Evolutionary conservation across 2,888 invertebrate genomes (phyloP), one percentile per base, ranked within the genome.

Genomic region (Pollenia griseotomentosa): DNA sequence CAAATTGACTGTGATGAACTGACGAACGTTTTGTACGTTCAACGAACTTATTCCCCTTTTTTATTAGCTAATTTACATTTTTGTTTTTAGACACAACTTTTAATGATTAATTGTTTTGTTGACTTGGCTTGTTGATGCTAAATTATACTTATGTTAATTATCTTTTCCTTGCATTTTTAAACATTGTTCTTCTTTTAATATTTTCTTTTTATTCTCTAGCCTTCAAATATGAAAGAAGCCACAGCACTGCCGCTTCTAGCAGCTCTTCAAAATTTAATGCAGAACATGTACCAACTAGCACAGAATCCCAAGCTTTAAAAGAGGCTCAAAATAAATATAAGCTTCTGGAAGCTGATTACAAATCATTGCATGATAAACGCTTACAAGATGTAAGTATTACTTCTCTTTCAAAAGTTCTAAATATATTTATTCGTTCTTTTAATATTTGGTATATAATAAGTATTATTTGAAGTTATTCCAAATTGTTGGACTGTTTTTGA

Each of bases 301-400:
- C 92, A 44, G 94, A 94, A 88, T 90, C 85, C 40, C 92, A 92
- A 85, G 91, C 92, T 14, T 86, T 93, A 14, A 93, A 91, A 87
- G 93, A 93, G 89, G 93, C 93, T 11, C 92, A 95, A 23, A 96
- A 96, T 89, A 96, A 96, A 89, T 94, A 96, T 65, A 96, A 95
- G 90, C 94, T 95, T 79, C 95, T 97, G 42, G 96, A 97, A 90
- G 96, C 96, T 86, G 97, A 97, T 90, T 96, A 96, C 90, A 96
- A 96, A 92, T 93, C 95, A 85, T 93, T 97, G 89, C 97, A 97
- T 92, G 96, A 96, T 89, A 97, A 97, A 92, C 94, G 97, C 77
- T 94, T 97, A 90, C 96, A 96, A 92, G 97, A 97, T 94, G 96
- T 97, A 93, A 96, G 96, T 90, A 75, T 68, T 46, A n/a, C 23